A percentile compares a stretch with the other conserved stretches of the same genome.
These are phyloP conservation scores for Oreohelix idahoensis DNA, from an alignment of 1,140 invertebrate genomes.

Conservation along the genomic window DNA sequence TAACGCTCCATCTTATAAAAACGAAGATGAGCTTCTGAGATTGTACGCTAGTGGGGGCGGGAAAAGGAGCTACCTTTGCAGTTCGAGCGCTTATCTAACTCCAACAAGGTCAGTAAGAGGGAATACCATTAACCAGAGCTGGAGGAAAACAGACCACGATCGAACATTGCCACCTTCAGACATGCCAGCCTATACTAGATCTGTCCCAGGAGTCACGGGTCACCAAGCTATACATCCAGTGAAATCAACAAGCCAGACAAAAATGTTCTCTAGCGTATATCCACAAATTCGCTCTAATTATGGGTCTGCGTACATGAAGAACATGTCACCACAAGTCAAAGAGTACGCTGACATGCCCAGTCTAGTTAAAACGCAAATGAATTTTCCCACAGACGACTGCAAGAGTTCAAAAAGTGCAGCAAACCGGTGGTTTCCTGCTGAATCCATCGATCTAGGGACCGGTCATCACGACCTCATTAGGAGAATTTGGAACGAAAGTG, in stretches of 20 bases:
- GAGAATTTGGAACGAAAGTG: constrained; percentile 31
- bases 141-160: background rate
- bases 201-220: background rate
- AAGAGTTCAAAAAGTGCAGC: background rate
- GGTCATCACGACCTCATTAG: background rate
- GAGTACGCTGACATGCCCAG: background rate
- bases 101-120: background rate
- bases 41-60: background rate
- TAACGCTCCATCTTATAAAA: background rate
- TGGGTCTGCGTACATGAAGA: background rate
- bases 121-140: background rate
- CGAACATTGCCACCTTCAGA: background rate
- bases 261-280: background rate
- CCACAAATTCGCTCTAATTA: background rate
- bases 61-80: background rate
- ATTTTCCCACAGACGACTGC: too few species aligned
- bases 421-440: background rate
- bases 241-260: too few species aligned
- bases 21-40: background rate
- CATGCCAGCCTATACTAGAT: background rate
- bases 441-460: too few species aligned
- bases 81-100: background rate
- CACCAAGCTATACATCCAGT: too few species aligned
- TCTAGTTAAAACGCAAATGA: background rate
- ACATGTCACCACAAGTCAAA: background rate